Evolutionary conservation across 1,140 invertebrate genomes (phyloP), one percentile per base, ranked within the genome.

Genomic region (Parasteatoda tepidariorum): DNA sequence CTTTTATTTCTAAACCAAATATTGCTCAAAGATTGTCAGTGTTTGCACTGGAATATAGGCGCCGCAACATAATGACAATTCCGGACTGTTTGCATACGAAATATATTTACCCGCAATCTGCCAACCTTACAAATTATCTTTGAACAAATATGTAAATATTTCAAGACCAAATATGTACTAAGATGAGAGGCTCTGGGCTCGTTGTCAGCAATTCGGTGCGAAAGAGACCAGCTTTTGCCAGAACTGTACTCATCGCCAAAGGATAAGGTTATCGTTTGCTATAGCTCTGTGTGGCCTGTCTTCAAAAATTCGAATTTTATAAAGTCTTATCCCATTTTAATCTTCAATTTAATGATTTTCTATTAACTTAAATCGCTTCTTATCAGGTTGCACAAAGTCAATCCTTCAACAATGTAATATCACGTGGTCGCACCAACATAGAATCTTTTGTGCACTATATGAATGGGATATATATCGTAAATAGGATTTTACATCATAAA

Each of bases 71-170:
- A 83, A 83, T 83, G 81, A 83, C 81, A 74, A 83, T 83, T 83
- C 81, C 81, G 68, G 61, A 83, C 70, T 83, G 81, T 83, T 83
- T 83, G 81, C 81, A 83, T 83, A 83, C 61, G 70, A 83, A 83
- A 83, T 83, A 83, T 83, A 83, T 83, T 83, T 83, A 83, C 81
- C 81, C 81, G 74, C 81, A 83, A 83, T 83, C 81, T 83, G 81
- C 81, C 81, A 83, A 83, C 81, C 81, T 83, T 83, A 83, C 81
- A 83, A 83, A 83, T 83, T 83, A 83, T 83, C 81, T 83, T 83
- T 83, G 81, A 83, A 83, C 81, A 83, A 83, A 83, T 83, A 83
- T 83, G 81, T 83, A 83, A 83, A 83, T 83, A 83, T 83, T 83
- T 83, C 66, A 73, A 83, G 81, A 83, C 81, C 81, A 83, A 83